Percentiles rank a stretch among this genome's conserved stretches.
These are phyloP conservation scores for Galeruca laticollis DNA, from an alignment of 2,888 invertebrate genomes.

Conservation along the genomic window DNA sequence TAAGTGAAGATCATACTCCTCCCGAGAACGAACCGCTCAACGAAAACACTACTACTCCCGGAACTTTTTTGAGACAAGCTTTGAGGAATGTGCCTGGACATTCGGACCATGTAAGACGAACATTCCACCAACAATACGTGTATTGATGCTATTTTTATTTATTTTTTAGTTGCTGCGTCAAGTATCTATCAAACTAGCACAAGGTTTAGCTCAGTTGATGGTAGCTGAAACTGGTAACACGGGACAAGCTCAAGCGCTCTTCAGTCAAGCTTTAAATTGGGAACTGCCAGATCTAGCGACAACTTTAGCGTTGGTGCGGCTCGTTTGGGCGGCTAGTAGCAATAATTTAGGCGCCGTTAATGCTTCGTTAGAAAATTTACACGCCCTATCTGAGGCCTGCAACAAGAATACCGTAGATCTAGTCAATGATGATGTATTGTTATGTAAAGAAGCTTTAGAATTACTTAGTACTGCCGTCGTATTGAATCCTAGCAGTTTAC, in stretches of 20 bases:
- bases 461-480: conserved; percentile 91
- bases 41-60: conserved; percentile 64
- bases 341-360: conserved; percentile 75
- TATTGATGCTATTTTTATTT: background rate
- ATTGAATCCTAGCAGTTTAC: conserved; percentile 88
- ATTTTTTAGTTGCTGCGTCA: conserved; percentile 72
- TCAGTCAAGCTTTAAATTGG: conserved; percentile 76
- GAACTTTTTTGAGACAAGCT: conserved; percentile 80
- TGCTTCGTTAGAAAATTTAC: conserved; percentile 73
- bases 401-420: conserved; percentile 70
- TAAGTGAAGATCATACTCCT: conserved; percentile 65
- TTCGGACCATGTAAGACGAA: conserved; percentile 84
- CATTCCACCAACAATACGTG: conserved; percentile 13
- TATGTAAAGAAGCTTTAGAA: conserved; percentile 92
- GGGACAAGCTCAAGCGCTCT: conserved; percentile 63
- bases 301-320: conserved; percentile 79
- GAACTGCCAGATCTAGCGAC: conserved; percentile 80
- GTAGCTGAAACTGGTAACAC: conserved; percentile 60
- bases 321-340: conserved; percentile 84
- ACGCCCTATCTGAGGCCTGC: conserved; percentile 74
- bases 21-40: conserved; percentile 60
- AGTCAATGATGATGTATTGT: conserved; percentile 61
- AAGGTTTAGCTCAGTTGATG: conserved; percentile 78
- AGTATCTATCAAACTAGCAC: conserved; percentile 86
- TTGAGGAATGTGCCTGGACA: conserved; percentile 86